These are phyloP conservation scores for Luehdorfia chinensis DNA, from an alignment of 1,140 invertebrate genomes.

Conservation along the genomic window DNA sequence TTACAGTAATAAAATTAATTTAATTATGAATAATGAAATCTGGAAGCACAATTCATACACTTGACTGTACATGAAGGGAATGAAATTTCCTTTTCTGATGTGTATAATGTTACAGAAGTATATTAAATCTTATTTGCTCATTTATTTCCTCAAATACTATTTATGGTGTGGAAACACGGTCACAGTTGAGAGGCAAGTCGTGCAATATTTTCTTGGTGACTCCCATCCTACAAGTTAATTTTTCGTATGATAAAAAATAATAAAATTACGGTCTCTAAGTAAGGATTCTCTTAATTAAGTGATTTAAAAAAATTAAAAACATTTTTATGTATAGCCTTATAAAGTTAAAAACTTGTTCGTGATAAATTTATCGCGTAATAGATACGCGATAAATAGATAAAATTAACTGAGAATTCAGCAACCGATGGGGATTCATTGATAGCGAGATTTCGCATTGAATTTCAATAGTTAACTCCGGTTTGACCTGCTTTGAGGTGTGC, in stretches of 20 bases:
- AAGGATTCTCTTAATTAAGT: no score
- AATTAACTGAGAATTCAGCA: not conserved
- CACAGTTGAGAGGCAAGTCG: not conserved
- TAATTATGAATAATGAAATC: not conserved
- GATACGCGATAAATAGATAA: not conserved
- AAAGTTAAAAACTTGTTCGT: no score
- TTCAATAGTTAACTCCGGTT: not conserved
- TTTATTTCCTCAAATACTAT: not conserved
- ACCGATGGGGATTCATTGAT: slow-evolving; percentile 1
- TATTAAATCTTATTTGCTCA: not conserved
- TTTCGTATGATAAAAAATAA: no score
- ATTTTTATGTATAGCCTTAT: not conserved
- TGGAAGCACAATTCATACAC: not conserved
- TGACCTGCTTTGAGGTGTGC: slow-evolving; percentile 10
- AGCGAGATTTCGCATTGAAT: slow-evolving; percentile 1
- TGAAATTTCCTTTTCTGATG: not conserved
- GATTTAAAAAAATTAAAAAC: not conserved
- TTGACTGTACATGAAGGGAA: not conserved
- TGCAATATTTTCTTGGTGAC: not conserved
- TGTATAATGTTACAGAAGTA: not conserved
- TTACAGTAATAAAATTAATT: not conserved
- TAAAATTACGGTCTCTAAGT: no score
- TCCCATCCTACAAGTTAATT: not conserved
- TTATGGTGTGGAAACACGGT: no score
- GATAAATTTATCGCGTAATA: not conserved